Evolutionary conservation across 2,113 vertebrate genomes (phyloP).

Genomic region (Paradisaea rubra): DNA sequence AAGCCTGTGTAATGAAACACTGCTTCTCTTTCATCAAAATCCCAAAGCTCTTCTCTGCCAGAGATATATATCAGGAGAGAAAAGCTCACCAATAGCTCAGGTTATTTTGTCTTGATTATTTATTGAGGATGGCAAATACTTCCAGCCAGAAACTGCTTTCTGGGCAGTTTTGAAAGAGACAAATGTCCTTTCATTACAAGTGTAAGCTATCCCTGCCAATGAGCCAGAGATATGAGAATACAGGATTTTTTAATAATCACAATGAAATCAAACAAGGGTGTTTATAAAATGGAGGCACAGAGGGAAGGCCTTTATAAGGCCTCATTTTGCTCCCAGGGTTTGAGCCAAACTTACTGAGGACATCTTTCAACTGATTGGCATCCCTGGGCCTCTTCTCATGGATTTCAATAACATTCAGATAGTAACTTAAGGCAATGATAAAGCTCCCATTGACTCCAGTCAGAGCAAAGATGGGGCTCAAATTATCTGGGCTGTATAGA

Average conservation of each 20-base stretch:
- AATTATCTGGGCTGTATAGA: neutral
- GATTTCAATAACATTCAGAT: neutral
- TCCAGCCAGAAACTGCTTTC: neutral
- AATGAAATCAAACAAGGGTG: neutral
- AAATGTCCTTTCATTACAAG: constrained; percentile 7
- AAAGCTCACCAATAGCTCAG: neutral
- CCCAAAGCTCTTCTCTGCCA: neutral
- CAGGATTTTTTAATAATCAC: neutral
- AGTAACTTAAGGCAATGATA: neutral
- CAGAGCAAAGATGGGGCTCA: neutral
- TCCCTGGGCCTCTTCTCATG: neutral
- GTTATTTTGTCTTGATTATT: neutral
- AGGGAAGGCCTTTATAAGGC: neutral
- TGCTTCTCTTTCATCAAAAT: neutral
- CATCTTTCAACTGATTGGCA: neutral
- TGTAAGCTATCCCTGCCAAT: neutral
- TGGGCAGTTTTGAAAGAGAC: neutral
- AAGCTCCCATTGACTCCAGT: neutral
- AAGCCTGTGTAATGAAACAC: neutral
- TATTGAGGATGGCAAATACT: neutral
- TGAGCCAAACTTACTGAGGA: neutral
- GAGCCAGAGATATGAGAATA: neutral
- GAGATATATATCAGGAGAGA: neutral
- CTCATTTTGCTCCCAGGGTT: neutral
- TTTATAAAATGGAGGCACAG: neutral